phyloP scores from a whole-genome alignment of 37 sponge, comb jelly and placozoan genomes.

The Bolinopsis microptera region DNA sequence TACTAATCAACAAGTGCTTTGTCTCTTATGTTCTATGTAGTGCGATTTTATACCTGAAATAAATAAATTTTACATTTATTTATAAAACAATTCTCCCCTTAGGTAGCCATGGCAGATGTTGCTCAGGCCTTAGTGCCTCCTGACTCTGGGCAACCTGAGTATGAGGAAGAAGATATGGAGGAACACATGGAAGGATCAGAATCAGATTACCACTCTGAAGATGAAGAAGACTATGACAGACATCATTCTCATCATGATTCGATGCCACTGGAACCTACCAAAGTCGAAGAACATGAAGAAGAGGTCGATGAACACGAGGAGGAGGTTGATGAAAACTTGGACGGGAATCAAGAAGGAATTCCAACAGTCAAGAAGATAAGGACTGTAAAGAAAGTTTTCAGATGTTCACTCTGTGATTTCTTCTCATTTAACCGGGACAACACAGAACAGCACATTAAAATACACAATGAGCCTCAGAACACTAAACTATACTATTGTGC shows the following conservation, averaged over 20 bases:
- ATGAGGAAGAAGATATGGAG: slow-evolving; percentile 3
- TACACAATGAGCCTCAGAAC: slow-evolving; percentile 64
- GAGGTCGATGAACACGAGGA: background rate
- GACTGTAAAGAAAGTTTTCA: slow-evolving; percentile 53
- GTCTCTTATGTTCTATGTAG: too few species aligned
- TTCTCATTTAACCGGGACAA: slow-evolving; percentile 50
- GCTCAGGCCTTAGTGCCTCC: background rate
- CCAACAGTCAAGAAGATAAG: background rate
- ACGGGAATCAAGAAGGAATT: background rate
- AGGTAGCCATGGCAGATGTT: slow-evolving; percentile 19
- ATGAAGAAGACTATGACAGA: background rate
- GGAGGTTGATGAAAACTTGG: background rate
- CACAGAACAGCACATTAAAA: slow-evolving; percentile 59
- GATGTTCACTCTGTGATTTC: slow-evolving; percentile 67
- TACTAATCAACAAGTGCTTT: too few species aligned
- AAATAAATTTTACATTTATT: too few species aligned
- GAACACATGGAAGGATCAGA: slow-evolving; percentile 16
- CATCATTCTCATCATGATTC: background rate
- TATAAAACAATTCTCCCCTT: background rate
- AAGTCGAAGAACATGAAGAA: slow-evolving; percentile 2
- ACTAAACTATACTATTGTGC: slow-evolving; percentile 53
- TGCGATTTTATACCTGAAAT: too few species aligned
- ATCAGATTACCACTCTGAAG: slow-evolving; percentile 45
- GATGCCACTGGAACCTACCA: background rate
- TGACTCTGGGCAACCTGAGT: background rate